Evolutionary conservation across 1,140 invertebrate species (phyloP), one percentile per base, ranked within the genome.

Genomic region (Pseudomyrmex cubaensis): DNA sequence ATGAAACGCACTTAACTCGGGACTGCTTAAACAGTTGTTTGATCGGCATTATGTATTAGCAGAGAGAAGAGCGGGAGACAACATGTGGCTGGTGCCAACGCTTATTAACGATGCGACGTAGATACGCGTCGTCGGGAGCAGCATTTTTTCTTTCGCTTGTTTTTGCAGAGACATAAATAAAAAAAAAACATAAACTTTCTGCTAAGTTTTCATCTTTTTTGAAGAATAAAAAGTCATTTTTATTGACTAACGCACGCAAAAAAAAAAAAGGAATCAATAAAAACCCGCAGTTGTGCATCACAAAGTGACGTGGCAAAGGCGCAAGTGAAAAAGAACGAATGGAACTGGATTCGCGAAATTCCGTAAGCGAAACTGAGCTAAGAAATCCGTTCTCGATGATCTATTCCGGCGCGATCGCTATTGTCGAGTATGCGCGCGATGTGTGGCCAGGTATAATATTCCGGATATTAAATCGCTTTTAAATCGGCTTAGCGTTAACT

Each of bases 401-500:
- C 64, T 17, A 57, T 56, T 50, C 46, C 48, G 10, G 35, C 22
- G 15, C 54, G 67, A 67, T 82, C 85, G 50, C 56, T 74, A 75
- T 75, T 73, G 80, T 84, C 73, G 66, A 61, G 15, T 59, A 75
- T 56, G 44, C 54, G 59, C 50, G 7, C 17, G 25, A 15, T 44
- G 44, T 48, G 52, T 66, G 17, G 50, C 82, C 73, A 90, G 91
- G 91, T 94, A 93, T 94, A 94, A 92, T 92, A 92, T 93, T 93
- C 90, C 88, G 90, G 93, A 94, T 94, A 94, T 94, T 93, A 93
- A 94, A 94, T 94, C 93, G 93, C 93, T 94, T 94, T 94, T 94
- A 94, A 94, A 94, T 94, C 94, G 93, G 94, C 93, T 94, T 94
- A 94, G 90, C 92, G 93, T 94, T 94, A 94, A 94, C 93, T 94